A percentile compares a stretch with the other conserved stretches of the same genome.
These are phyloP conservation scores for Strix uralensis DNA, from an alignment of 2,113 vertebrate species.

Conservation along the genomic window DNA sequence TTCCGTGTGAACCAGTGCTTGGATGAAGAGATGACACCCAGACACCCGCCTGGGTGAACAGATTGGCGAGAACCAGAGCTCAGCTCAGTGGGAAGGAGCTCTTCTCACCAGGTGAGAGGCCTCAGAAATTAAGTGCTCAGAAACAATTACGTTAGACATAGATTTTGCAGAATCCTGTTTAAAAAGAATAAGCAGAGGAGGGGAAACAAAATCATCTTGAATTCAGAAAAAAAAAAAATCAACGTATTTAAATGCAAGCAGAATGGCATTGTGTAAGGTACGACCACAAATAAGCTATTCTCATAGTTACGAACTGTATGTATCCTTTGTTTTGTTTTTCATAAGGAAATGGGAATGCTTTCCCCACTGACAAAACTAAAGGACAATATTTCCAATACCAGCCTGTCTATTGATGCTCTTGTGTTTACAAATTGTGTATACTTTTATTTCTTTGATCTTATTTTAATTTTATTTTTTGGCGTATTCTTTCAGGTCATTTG, in stretches of 20 bases:
- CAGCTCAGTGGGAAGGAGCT: slow-evolving; percentile 31
- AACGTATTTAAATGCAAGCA: slow-evolving; percentile 26
- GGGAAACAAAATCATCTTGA: slow-evolving; percentile 47
- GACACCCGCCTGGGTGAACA: background rate
- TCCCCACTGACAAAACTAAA: slow-evolving; percentile 61
- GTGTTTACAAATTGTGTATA: slow-evolving; percentile 80
- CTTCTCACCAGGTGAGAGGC: slow-evolving; percentile 45
- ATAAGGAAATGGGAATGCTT: slow-evolving; percentile 54
- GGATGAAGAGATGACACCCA: slow-evolving; percentile 5
- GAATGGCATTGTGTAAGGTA: slow-evolving; percentile 58
- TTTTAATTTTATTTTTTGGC: slow-evolving; percentile 31
- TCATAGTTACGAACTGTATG: slow-evolving; percentile 6
- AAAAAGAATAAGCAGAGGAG: slow-evolving; percentile 2
- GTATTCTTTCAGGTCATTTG: slow-evolving; percentile 75
- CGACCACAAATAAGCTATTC: slow-evolving; percentile 53
- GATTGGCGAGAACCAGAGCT: background rate
- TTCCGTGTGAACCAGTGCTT: background rate
- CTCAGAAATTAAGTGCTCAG: slow-evolving; percentile 20
- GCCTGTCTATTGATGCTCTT: slow-evolving; percentile 73
- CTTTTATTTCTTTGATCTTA: slow-evolving; percentile 64
- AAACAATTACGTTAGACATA: background rate
- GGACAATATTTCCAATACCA: slow-evolving; percentile 70
- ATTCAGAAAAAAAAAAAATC: slow-evolving; percentile 7
- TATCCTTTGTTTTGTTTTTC: slow-evolving; percentile 51
- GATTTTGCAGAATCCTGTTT: slow-evolving; percentile 46